These are phyloP conservation scores for Tribolium freemani DNA, from an alignment of 2,888 invertebrate genomes.

Conservation along the genomic window DNA sequence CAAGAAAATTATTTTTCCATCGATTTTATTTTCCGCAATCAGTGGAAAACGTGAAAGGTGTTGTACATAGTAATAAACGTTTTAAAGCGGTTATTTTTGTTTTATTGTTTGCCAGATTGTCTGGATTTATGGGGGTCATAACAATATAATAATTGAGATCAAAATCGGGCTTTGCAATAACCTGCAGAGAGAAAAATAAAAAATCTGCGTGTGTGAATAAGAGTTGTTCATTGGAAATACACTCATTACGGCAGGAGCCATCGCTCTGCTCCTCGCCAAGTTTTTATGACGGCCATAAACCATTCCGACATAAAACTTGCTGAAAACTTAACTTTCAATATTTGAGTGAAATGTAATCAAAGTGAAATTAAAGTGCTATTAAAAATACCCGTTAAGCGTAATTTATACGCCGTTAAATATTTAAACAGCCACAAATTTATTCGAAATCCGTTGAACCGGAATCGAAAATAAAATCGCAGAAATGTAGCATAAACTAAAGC, in stretches of 20 bases:
- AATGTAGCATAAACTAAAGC: conserved; percentile 13
- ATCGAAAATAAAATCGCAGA: conserved; percentile 17
- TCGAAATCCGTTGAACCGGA: conserved; percentile 15
- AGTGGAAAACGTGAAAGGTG: neutral
- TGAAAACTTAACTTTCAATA: conserved; percentile 44
- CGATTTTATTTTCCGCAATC: neutral
- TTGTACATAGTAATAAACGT: neutral
- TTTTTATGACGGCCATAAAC: conserved; percentile 35
- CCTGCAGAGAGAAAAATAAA: no score
- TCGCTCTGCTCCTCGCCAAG: conserved; percentile 17
- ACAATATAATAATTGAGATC: conserved; percentile 10
- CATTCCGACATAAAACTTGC: conserved; percentile 40
- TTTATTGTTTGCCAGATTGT: conserved; percentile 8
- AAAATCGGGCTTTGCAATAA: conserved; percentile 1
- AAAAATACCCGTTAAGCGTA: conserved; percentile 40
- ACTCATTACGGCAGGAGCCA: conserved; percentile 21
- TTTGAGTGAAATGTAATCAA: conserved; percentile 47
- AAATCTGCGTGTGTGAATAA: neutral
- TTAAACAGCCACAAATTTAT: conserved; percentile 39
- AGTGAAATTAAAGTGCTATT: conserved; percentile 43
- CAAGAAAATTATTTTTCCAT: no score
- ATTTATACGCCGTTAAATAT: conserved; percentile 43
- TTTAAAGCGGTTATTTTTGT: conserved; percentile 4
- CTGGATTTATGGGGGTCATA: conserved; percentile 11
- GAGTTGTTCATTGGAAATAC: conserved; percentile 13